phyloP scores from a whole-genome alignment of 1,140 invertebrate genomes.

The Sarcophaga peregrina region DNA sequence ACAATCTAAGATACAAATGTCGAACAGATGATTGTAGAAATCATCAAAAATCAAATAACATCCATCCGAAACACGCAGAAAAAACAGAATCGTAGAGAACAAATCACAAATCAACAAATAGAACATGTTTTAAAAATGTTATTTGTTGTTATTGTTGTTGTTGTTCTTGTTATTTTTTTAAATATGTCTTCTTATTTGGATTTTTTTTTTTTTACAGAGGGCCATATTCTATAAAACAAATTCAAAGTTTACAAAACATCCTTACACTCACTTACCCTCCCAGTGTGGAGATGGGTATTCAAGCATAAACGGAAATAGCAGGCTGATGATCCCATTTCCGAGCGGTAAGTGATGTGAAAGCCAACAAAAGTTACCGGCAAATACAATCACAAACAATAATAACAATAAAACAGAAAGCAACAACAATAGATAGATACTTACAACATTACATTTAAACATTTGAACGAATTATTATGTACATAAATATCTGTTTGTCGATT shows the following conservation, averaged over 20 bases:
- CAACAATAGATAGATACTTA: conserved; percentile 9
- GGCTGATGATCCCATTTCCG: conserved; percentile 66
- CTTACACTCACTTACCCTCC: conserved; percentile 30
- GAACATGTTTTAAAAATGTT: not conserved
- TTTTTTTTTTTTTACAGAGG: not conserved
- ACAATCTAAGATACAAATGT: not conserved
- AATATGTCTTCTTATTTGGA: not conserved
- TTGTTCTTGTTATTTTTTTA: not conserved
- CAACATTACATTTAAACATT: not conserved
- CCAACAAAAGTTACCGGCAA: conserved; percentile 47
- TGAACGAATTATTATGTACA: not conserved
- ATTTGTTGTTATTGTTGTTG: not conserved
- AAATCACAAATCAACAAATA: not conserved
- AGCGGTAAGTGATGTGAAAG: conserved; percentile 65
- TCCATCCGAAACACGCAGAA: not conserved
- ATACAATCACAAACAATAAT: not conserved
- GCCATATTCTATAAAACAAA: not conserved
- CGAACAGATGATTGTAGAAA: not conserved
- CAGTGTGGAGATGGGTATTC: not conserved
- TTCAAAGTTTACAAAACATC: conserved; percentile 28
- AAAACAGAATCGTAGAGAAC: not conserved
- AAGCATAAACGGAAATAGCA: conserved; percentile 57
- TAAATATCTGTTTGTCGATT: too few species aligned
- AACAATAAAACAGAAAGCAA: too few species aligned
- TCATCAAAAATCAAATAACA: conserved; percentile 19